Base-by-base conservation (phyloP, 1,140 invertebrate genomes). In the Trinorchestia longiramus region DNA sequence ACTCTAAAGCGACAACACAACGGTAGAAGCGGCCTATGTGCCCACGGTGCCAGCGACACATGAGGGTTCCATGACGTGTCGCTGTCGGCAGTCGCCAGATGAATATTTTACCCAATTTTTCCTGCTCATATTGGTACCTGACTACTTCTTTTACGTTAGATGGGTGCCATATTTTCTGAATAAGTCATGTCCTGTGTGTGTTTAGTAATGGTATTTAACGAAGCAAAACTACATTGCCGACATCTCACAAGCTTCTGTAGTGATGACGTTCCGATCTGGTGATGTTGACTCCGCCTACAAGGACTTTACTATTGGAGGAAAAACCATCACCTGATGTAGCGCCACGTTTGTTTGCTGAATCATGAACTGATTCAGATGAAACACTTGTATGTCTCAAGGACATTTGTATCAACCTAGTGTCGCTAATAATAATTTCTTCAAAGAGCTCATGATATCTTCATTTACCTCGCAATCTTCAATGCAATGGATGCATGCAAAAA, bases 261-360 rank as follows among this genome's bases (percentile, higher is more conserved):
- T 77, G 1, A 42, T 42, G 88, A 91, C 88, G 88, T 91, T 15
- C 6, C 36, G 41, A 91, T 91, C 88, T 91, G 0, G 88, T 28
- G 88, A 91, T 42, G 19, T 42, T 43, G 88, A 42, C 88, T 91
- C 88, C 88, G 88, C 88, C 88, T 42, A 91, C 88, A 91, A 91
- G 88, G 62, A 36, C 15, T 28, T 41, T 42, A 43, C 88, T 11
- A 91, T 91, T 91, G 88, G 88, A 42, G 88, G 88, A 91, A 91
- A 91, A 91, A 91, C 41, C 88, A 91, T 91, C 88, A 43, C 88
- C 88, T 91, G 88, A 91, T 42, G 6, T 91, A 43, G 41, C 88
- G 88, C 88, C 88, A 91, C 88, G 88, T 91, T 91, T 91, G 88
- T 91, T 43, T 36, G 11, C 41, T 0, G 88, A 42, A 43, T 42